These are phyloP conservation scores for Mola mola DNA, from an alignment of 2,113 vertebrate genomes.

Conservation along the genomic window DNA sequence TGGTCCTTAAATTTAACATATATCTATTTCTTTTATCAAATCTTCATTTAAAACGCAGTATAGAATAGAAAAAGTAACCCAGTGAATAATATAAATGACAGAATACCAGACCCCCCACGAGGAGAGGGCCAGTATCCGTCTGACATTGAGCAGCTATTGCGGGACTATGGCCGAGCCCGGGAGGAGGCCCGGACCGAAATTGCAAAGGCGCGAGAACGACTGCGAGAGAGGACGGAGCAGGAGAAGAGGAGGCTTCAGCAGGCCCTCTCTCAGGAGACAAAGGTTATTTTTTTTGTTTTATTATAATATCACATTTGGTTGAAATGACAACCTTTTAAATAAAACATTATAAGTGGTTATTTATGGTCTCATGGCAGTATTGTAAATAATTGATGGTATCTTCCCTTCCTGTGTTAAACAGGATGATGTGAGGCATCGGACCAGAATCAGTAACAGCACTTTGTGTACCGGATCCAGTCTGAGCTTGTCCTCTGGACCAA, in stretches of 20 bases:
- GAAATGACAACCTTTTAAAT: too few species aligned
- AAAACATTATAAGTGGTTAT: too few species aligned
- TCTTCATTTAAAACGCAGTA: too few species aligned
- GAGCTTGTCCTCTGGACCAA: constrained; percentile 92
- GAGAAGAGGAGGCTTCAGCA: constrained; percentile 89
- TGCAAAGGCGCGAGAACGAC: constrained; percentile 86
- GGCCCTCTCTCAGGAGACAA: constrained; percentile 82
- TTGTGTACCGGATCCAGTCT: constrained; percentile 88
- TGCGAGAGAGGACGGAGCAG: constrained; percentile 87
- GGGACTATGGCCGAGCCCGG: constrained; percentile 88
- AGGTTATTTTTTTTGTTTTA: constrained; percentile 69
- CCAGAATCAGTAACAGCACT: constrained; percentile 86
- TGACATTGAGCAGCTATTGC: constrained; percentile 88
- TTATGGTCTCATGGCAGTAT: not conserved
- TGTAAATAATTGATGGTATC: not conserved
- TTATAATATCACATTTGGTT: too few species aligned
- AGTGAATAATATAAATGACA: too few species aligned
- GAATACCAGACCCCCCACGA: constrained; percentile 76
- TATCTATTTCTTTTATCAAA: too few species aligned
- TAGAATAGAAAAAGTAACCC: too few species aligned
- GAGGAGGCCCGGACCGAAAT: constrained; percentile 93
- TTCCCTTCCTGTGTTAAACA: constrained; percentile 49
- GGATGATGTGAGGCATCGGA: constrained; percentile 88
- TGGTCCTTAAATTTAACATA: too few species aligned
- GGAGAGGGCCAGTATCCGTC: constrained; percentile 79